A percentile compares a stretch with the other conserved stretches of the same genome.
Evolutionary conservation across 2,113 vertebrate genomes (phyloP).

Genomic region (Bubalus kerabau): DNA sequence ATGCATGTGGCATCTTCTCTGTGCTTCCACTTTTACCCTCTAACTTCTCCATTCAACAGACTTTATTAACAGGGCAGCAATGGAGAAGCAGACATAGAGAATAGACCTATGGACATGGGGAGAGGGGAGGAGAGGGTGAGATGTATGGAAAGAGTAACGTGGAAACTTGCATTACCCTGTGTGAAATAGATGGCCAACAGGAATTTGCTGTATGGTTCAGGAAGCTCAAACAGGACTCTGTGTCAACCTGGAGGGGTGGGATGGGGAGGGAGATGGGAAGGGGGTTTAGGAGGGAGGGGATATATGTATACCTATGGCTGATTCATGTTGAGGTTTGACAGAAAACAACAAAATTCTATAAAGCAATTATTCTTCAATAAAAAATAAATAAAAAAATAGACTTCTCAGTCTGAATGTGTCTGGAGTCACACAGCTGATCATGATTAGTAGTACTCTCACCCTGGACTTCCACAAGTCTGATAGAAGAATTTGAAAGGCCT

Average conservation of each 20-base stretch:
- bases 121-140: background rate
- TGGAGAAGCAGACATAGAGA: background rate
- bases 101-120: background rate
- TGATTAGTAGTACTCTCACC: background rate
- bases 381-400: background rate
- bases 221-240: background rate
- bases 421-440: background rate
- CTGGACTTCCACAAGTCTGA: background rate
- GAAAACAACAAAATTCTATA: background rate
- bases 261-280: background rate
- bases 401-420: background rate
- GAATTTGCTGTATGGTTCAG: background rate
- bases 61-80: background rate
- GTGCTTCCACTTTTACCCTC: background rate
- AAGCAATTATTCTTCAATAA: background rate
- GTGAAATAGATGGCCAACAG: fast-evolving
- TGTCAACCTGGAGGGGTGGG: background rate
- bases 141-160: background rate
- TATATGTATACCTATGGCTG: background rate
- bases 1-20: background rate
- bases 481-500: constrained; percentile 19
- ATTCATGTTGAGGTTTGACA: background rate
- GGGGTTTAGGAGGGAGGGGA: background rate
- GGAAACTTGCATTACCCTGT: background rate
- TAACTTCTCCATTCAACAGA: background rate